Conservation (phyloP, 2,888 invertebrate species). For the Pollenia angustigena region DNA sequence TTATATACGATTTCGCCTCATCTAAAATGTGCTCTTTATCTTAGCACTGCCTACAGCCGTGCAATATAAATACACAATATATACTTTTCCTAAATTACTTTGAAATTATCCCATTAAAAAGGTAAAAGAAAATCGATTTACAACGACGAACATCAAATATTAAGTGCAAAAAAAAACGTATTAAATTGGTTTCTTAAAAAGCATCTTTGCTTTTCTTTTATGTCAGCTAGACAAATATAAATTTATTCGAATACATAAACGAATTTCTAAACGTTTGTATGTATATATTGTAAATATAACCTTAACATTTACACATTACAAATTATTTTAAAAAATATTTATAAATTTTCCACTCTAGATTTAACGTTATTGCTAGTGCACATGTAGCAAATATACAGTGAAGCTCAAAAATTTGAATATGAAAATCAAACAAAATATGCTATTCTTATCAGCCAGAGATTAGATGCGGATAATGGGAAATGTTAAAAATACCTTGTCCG, state of each 20-base stretch:
- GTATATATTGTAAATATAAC: not conserved
- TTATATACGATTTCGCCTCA: not conserved
- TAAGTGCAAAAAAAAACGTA: slow-evolving; percentile 34
- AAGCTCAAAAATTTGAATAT: not conserved
- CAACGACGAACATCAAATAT: slow-evolving; percentile 14
- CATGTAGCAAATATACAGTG: not conserved
- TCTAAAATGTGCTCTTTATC: not conserved
- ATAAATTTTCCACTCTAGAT: slow-evolving; percentile 11
- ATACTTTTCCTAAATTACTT: slow-evolving; percentile 43
- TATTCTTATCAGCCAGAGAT: not conserved
- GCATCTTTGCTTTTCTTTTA: slow-evolving; percentile 21
- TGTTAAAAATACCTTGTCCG: not conserved
- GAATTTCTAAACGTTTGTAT: no score
- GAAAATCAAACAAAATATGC: not conserved
- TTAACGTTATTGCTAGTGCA: slow-evolving; percentile 7
- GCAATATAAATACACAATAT: slow-evolving; percentile 17
- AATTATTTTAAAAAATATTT: not conserved
- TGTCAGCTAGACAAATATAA: not conserved
- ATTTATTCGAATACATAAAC: not conserved
- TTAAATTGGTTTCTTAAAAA: slow-evolving; percentile 49
- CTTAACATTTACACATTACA: not conserved
- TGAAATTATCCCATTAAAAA: slow-evolving; percentile 60
- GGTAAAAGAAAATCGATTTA: slow-evolving; percentile 60
- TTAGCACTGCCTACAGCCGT: not conserved
- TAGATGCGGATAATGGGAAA: not conserved